Base-by-base conservation (phyloP, 1,140 invertebrate species). In the Drosophila oshimai region DNA sequence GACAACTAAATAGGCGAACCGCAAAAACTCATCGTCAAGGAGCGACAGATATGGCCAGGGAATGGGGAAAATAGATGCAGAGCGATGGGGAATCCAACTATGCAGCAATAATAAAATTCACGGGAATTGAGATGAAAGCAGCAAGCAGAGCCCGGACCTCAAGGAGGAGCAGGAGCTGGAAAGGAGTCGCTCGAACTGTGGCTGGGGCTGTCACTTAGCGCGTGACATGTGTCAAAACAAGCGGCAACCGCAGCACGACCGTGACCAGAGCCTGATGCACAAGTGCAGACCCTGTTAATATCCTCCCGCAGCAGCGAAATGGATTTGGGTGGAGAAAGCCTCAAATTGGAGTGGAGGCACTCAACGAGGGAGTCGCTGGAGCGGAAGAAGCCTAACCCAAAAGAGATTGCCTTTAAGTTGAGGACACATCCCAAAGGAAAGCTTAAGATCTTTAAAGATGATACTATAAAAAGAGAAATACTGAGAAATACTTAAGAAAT, bases 21-120 rank as follows among this genome's bases (percentile, higher is more conserved):
- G 62, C 55, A 79, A 69, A 74, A 81, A 73, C 67, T 64, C 68
- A 72, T 72, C 68, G 68, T 71, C 68, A 72, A 71, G 67, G 68
- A 71, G 68, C 46, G 45, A 65, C 18, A 65, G 61, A 64, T 22
- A 64, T 26, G 31, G 61, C 58, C 41, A 18, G 61, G 58, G 20
- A 29, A 37, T 17, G 33, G 57, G 34, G 28, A 15, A 37, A 41
- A 15, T 24, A 31, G 20, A 41, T n/a, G 12, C 18, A 2, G 5
- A 36, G 17, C 1, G 31, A 13, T 6, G 46, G 33, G 54, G 34
- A 65, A 65, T 65, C 58, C 61, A 65, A 67, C 62, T 67, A 67
- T 67, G 62, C 41, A 64, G 61, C 71, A 86, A 84, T 86, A 80
- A 84, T 87, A 81, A 87, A 87, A 87, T 86, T 87, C 68, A 73